phyloP scores from a whole-genome alignment of 2,113 vertebrate genomes.

The Alectura lathami region DNA sequence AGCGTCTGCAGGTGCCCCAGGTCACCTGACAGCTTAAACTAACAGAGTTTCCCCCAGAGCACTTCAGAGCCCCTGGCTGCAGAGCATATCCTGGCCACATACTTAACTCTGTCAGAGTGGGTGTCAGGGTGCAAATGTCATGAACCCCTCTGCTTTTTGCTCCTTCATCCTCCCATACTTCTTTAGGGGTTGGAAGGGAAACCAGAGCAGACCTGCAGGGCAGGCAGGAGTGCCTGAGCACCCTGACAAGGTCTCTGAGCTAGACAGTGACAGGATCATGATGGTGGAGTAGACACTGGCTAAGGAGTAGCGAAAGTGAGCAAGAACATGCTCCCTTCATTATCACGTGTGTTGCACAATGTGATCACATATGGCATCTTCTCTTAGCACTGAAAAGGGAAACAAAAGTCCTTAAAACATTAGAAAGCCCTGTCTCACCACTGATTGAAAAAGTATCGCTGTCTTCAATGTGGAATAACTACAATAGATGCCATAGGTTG shows the following conservation, averaged over 20 bases:
- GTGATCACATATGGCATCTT: not conserved
- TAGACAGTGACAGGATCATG: not conserved
- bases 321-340: not conserved
- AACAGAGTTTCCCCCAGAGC: accelerated
- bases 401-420: not conserved
- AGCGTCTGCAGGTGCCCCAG: not conserved
- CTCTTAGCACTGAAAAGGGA: not conserved
- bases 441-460: not conserved
- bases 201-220: not conserved
- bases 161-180: not conserved
- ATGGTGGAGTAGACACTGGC: not conserved
- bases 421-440: not conserved
- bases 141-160: not conserved
- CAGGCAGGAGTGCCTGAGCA: not conserved
- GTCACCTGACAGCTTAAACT: not conserved
- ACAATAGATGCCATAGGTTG: not conserved
- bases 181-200: not conserved
- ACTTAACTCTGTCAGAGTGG: not conserved
- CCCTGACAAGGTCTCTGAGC: not conserved
- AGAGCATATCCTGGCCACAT: not conserved
- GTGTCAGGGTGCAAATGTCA: not conserved
- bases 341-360: not conserved
- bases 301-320: not conserved
- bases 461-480: not conserved
- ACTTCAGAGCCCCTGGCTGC: not conserved